Evolutionary conservation across 1,140 invertebrate species (phyloP).

Genomic region (Pseudomyrmex flavicornis): DNA sequence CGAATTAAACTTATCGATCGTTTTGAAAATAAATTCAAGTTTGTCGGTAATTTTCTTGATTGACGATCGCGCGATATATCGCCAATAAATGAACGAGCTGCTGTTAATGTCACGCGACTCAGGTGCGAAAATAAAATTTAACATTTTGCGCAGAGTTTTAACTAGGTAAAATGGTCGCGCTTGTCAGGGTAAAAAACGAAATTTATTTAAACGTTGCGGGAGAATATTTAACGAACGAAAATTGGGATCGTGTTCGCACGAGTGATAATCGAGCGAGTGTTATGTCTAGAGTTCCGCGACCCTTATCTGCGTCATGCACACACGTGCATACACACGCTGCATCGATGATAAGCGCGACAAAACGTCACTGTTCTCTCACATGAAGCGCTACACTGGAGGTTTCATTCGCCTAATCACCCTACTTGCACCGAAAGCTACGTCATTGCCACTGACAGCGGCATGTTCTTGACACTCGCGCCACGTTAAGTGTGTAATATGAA

Average conservation of each 20-base stretch:
- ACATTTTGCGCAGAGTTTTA: slow-evolving; percentile 27
- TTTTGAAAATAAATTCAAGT: slow-evolving; percentile 41
- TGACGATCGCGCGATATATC: too few species aligned
- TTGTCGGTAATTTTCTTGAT: too few species aligned
- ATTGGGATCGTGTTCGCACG: slow-evolving; percentile 52
- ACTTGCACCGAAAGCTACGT: slow-evolving; percentile 51
- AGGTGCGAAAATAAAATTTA: slow-evolving; percentile 25
- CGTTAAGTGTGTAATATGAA: slow-evolving; percentile 48
- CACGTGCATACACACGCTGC: slow-evolving; percentile 64
- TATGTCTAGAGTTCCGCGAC: slow-evolving; percentile 25
- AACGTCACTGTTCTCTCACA: slow-evolving; percentile 61
- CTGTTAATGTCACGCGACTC: slow-evolving; percentile 17
- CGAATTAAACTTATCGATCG: slow-evolving; percentile 39
- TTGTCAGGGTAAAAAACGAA: slow-evolving; percentile 23
- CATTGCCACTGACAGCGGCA: slow-evolving; percentile 41
- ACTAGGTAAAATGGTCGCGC: background rate
- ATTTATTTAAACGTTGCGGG: slow-evolving; percentile 25
- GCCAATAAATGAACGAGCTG: slow-evolving; percentile 10
- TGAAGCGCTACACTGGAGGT: slow-evolving; percentile 2
- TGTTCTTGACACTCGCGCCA: slow-evolving; percentile 46
- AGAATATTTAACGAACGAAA: background rate
- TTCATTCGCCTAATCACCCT: slow-evolving; percentile 62
- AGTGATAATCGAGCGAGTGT: slow-evolving; percentile 32
- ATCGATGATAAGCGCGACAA: slow-evolving; percentile 68
- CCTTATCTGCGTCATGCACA: slow-evolving; percentile 70